These are phyloP conservation scores for Chaenodraco wilsoni DNA, from an alignment of 2,797 vertebrate species.

Conservation along the genomic window DNA sequence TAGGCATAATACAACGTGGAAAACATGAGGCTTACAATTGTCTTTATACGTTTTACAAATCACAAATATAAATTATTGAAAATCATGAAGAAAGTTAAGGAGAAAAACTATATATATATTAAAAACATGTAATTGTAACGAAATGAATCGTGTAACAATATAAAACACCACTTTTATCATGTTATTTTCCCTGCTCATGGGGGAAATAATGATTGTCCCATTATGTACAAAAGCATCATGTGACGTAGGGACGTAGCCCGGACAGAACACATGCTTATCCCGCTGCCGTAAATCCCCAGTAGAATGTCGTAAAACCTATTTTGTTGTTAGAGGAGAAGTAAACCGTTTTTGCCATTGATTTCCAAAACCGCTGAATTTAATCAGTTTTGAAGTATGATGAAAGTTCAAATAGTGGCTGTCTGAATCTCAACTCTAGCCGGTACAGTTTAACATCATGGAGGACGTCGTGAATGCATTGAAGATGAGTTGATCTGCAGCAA, in stretches of 20 bases:
- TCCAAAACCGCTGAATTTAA: background rate
- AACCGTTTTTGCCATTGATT: conserved; percentile 11
- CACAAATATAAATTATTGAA: too few species aligned
- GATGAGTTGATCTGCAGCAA: conserved; percentile 53
- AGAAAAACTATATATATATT: too few species aligned
- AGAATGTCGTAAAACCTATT: conserved; percentile 65
- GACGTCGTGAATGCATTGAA: conserved; percentile 11
- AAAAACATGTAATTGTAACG: too few species aligned
- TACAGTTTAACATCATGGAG: background rate
- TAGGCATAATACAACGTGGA: background rate
- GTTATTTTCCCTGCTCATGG: background rate
- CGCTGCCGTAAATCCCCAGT: conserved; percentile 54
- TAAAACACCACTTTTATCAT: background rate
- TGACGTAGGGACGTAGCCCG: conserved; percentile 37
- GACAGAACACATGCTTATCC: conserved; percentile 13
- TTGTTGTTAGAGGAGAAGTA: conserved; percentile 38
- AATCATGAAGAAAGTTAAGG: too few species aligned
- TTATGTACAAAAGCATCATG: background rate
- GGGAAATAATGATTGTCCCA: conserved; percentile 4
- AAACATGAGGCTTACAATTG: background rate
- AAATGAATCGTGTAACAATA: background rate
- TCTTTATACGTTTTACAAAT: too few species aligned
- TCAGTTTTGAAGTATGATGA: background rate
- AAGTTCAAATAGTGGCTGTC: background rate
- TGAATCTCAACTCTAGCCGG: background rate